Evolutionary conservation across 2,888 invertebrate species (phyloP).

Genomic region (Homarus gammarus): DNA sequence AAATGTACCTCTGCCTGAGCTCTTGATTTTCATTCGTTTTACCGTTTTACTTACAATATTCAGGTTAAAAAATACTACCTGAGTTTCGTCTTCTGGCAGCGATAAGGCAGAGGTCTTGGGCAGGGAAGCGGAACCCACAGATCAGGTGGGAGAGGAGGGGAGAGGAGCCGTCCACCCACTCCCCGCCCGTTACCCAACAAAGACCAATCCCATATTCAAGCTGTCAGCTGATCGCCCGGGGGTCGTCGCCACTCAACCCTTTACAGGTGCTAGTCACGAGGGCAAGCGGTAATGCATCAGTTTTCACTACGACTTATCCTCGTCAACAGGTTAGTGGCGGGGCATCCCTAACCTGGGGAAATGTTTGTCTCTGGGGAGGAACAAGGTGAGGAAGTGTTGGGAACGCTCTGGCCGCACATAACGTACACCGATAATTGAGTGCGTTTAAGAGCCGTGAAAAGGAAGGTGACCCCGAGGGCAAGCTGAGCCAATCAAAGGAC

Average conservation of each 20-base stretch:
- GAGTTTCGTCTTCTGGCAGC: too few relatives aligned
- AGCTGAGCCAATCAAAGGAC: conserved; percentile 30
- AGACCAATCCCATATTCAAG: conserved; percentile 43
- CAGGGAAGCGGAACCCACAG: too few relatives aligned
- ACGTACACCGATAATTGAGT: conserved; percentile 54
- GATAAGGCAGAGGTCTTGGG: too few relatives aligned
- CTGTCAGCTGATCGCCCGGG: conserved; percentile 46
- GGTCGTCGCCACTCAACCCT: background rate
- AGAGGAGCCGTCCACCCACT: background rate
- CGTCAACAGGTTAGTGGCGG: background rate
- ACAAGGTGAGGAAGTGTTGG: background rate
- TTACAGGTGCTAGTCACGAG: background rate
- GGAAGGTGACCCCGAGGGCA: conserved; percentile 55
- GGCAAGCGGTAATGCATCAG: background rate
- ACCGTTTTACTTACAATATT: too few relatives aligned
- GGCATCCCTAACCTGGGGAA: background rate
- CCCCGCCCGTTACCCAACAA: conserved; percentile 31
- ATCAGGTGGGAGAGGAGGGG: background rate
- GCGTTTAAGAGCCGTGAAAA: conserved; percentile 47
- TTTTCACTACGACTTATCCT: background rate
- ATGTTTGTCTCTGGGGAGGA: background rate
- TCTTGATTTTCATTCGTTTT: too few relatives aligned
- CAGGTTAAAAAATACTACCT: too few relatives aligned
- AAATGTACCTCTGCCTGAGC: too few relatives aligned
- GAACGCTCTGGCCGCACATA: conserved; percentile 15